These are phyloP conservation scores for Gouania willdenowi DNA, from an alignment of 2,797 vertebrate genomes.

Conservation along the genomic window DNA sequence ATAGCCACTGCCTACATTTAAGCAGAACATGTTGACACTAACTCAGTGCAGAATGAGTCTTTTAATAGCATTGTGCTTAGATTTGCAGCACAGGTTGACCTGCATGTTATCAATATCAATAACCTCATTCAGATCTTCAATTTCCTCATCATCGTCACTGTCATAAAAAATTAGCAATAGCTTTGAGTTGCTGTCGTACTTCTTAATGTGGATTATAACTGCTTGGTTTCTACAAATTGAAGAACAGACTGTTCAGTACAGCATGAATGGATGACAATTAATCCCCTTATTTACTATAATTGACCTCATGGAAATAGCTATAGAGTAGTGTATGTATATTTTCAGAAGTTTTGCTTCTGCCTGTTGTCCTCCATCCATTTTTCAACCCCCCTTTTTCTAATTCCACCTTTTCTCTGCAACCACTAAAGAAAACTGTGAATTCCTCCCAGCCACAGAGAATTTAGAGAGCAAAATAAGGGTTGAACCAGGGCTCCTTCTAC, in stretches of 20 bases:
- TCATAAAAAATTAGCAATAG: neutral
- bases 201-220: conserved; percentile 33
- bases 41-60: conserved; percentile 16
- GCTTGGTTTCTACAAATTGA: conserved; percentile 32
- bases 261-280: conserved; percentile 46
- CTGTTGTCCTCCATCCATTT: conserved; percentile 51
- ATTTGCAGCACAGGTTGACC: conserved; percentile 21
- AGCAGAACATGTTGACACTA: neutral
- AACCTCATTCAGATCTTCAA: conserved; percentile 23
- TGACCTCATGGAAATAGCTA: conserved; percentile 38
- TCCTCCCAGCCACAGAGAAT: conserved; percentile 50
- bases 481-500: conserved; percentile 53
- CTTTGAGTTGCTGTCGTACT: conserved; percentile 11
- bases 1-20: too few species aligned
- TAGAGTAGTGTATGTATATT: too few species aligned
- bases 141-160: conserved; percentile 14
- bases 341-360: conserved; percentile 44
- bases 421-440: conserved; percentile 67
- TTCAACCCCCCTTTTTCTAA: conserved; percentile 48
- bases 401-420: conserved; percentile 53
- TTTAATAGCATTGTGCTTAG: conserved; percentile 8
- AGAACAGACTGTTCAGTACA: conserved; percentile 24
- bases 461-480: conserved; percentile 50
- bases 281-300: conserved; percentile 57
- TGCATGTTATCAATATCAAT: conserved; percentile 22